Base-by-base conservation (phyloP, 2,888 invertebrate species). In the Acrobeloides nanus region DNA sequence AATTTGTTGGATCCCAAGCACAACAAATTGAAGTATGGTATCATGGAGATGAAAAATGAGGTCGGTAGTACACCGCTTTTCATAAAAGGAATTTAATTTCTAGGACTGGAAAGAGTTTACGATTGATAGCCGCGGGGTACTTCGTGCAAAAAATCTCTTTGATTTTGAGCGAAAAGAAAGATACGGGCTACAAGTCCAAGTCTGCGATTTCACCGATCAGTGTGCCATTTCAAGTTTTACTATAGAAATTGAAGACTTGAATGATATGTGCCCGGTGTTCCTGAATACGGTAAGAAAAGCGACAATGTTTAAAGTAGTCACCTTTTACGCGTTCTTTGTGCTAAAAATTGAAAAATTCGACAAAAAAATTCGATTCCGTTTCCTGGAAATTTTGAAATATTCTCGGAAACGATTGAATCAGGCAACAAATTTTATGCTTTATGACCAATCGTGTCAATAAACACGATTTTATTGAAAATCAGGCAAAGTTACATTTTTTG, bases 211-310 rank as follows among this genome's bases (percentile, higher is more conserved):
- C 12, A 10, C 8, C 15, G 37, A 35, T 12, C 12, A 20, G 10
- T 35, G 37, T 12, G 10, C 29, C 15, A 35, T 12, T 8, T 12
- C 12, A 10, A 12, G 10, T 26, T 35, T 35, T 12, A 10, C 12
- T 12, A 12, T 35, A 10, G 10, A 17, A 26, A 20, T 35, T 8
- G 29, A 12, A 20, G 37, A 35, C 29, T 10, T 35, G 12, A 12
- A 35, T 20, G 37, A 35, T 20, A 35, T 12, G 10, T 35, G 37
- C 29, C 37, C 37, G 10, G 8, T 35, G 29, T 35, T 35, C 17
- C 10, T 26, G 29, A 29, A 29, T 38, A 51, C 51, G 49, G 53
- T 51, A 25, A 12, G 29, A 29, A 29, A 12, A 12, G 10, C 10
- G 15, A 29, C 29, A 10, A 12, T 29, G 29, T 12, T 10, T 29